A percentile compares a stretch with the other conserved stretches of the same genome.
phyloP scores from a whole-genome alignment of 2,888 invertebrate genomes.

The Tetanocera ferruginea region DNA sequence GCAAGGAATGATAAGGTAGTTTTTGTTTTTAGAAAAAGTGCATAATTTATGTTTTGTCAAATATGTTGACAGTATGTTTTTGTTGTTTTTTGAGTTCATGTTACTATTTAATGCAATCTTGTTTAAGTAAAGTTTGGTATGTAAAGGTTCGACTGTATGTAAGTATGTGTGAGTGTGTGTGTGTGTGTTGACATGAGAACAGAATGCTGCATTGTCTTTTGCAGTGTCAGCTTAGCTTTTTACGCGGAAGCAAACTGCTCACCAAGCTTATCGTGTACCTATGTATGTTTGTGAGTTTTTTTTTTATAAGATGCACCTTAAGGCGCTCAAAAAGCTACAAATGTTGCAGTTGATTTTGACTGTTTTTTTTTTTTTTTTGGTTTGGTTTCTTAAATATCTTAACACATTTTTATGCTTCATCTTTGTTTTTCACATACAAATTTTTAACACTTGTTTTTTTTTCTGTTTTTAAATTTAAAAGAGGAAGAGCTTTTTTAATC shows the following conservation, averaged over 20 bases:
- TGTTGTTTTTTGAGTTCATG: not conserved
- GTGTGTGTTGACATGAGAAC: not conserved
- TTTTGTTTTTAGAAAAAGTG: conserved; percentile 30
- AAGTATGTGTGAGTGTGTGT: not conserved
- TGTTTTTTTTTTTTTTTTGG: conserved; percentile 27
- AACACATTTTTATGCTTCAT: not conserved
- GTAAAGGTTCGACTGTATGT: not conserved
- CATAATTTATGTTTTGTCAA: conserved; percentile 11
- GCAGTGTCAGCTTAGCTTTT: no score
- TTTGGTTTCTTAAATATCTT: not conserved
- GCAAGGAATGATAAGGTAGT: not conserved
- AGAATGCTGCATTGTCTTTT: not conserved
- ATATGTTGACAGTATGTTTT: not conserved
- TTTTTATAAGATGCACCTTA: not conserved
- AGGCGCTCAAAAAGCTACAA: conserved; percentile 13
- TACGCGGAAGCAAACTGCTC: no score
- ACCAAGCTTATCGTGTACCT: not conserved
- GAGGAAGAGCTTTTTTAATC: conserved; percentile 36
- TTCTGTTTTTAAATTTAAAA: conserved; percentile 8
- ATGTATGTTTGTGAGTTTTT: not conserved
- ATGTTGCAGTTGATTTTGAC: not conserved
- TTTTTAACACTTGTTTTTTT: conserved; percentile 20
- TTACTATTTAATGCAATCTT: not conserved
- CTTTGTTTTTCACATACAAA: not conserved
- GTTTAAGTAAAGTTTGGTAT: not conserved